phyloP scores from a whole-genome alignment of 2,113 vertebrate genomes.

The Zapornia atra region DNA sequence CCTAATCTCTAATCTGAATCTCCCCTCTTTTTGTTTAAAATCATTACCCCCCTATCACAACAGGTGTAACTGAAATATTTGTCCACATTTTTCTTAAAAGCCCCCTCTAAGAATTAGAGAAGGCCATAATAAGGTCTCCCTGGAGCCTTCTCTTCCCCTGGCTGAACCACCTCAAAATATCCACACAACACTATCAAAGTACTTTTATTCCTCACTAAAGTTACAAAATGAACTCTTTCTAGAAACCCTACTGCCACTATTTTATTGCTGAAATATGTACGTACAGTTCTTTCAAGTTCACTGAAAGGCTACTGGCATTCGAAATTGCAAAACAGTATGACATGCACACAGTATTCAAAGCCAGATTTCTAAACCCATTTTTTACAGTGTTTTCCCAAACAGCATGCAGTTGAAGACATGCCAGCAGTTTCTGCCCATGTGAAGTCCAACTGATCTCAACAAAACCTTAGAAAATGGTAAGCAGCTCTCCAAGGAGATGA shows the following conservation, averaged over 20 bases:
- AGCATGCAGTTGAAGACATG: background rate
- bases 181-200: background rate
- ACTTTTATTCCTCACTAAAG: background rate
- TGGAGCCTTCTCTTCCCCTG: no score
- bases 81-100: no score
- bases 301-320: background rate
- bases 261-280: background rate
- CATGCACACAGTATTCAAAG: background rate
- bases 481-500: background rate
- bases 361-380: background rate
- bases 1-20: no score
- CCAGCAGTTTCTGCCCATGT: background rate
- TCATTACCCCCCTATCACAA: no score
- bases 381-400: background rate
- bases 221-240: background rate
- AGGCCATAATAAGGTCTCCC: no score
- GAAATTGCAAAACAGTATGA: background rate
- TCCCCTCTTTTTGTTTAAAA: no score
- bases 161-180: background rate
- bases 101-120: no score
- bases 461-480: background rate
- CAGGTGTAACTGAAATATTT: no score
- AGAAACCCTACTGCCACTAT: background rate
- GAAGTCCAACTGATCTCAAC: background rate
- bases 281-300: background rate